These are phyloP conservation scores for Epinotia brunnichana DNA, from an alignment of 2,888 invertebrate genomes.

Conservation along the genomic window DNA sequence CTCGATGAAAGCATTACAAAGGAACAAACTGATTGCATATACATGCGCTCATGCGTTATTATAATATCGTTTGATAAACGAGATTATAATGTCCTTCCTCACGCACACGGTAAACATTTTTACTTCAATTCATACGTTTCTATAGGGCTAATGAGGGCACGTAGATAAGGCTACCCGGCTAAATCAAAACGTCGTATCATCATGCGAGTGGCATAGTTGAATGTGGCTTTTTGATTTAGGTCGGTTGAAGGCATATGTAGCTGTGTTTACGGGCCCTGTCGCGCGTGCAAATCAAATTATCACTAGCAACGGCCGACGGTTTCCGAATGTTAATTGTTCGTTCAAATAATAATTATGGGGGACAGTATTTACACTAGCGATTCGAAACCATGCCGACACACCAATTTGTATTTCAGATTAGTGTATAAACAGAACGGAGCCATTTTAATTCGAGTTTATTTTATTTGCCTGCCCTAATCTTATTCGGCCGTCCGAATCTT, in stretches of 20 bases:
- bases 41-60: conserved; percentile 38
- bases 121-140: conserved; percentile 47
- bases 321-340: conserved; percentile 72
- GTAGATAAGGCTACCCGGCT: conserved; percentile 27
- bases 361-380: conserved; percentile 70
- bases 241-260: conserved; percentile 47
- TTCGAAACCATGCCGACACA: conserved; percentile 67
- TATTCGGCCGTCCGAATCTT: conserved; percentile 61
- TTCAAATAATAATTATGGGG: conserved; percentile 79
- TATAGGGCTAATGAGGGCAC: conserved; percentile 55
- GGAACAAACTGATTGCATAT: conserved; percentile 33
- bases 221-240: background rate
- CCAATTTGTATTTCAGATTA: conserved; percentile 64
- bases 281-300: conserved; percentile 72
- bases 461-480: conserved; percentile 65
- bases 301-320: conserved; percentile 64
- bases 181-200: background rate
- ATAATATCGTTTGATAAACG: conserved; percentile 45
- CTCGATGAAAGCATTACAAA: conserved; percentile 30
- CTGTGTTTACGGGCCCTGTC: conserved; percentile 60
- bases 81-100: conserved; percentile 45
- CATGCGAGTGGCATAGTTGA: background rate
- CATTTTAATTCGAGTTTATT: conserved; percentile 64
- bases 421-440: conserved; percentile 57
- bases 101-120: conserved; percentile 46